Evolutionary conservation across 2,888 invertebrate genomes (phyloP).

Genomic region (Leptopilina drosophilae): DNA sequence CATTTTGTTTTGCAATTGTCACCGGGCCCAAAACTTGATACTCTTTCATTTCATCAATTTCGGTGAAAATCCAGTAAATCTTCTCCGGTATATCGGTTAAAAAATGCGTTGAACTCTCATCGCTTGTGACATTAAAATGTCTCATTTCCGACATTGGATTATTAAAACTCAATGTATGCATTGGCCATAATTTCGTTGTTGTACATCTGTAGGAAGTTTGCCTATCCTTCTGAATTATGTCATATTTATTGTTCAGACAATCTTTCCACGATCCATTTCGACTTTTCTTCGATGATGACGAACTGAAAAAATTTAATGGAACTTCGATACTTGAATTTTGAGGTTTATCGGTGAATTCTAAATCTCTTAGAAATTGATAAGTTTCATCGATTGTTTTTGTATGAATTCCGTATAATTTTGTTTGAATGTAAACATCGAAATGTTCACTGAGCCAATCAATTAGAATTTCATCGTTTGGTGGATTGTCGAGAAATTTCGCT

Average conservation of each 20-base stretch:
- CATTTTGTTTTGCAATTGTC: constrained; percentile 16
- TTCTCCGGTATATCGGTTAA: not conserved
- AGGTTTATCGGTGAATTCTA: not conserved
- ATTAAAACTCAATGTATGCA: constrained; percentile 17
- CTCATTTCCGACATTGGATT: not conserved
- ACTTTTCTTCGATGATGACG: not conserved
- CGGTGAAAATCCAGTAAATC: not conserved
- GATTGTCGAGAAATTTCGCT: not conserved
- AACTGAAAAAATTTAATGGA: not conserved
- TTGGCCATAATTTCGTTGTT: constrained; percentile 18
- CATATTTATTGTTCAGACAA: not conserved
- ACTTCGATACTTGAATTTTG: not conserved
- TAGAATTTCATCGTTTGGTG: not conserved
- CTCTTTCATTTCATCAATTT: not conserved
- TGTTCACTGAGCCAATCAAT: not conserved
- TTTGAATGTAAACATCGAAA: not conserved
- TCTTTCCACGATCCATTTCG: not conserved
- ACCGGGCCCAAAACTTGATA: not conserved
- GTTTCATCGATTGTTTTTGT: not conserved
- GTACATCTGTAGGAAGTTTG: not conserved
- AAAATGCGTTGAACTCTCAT: not conserved
- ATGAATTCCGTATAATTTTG: not conserved
- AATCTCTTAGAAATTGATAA: not conserved
- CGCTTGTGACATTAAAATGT: constrained; percentile 5
- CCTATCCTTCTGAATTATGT: not conserved